These are phyloP conservation scores for Caenorhabditis latens DNA, from an alignment of 1,140 invertebrate genomes.

Conservation along the genomic window DNA sequence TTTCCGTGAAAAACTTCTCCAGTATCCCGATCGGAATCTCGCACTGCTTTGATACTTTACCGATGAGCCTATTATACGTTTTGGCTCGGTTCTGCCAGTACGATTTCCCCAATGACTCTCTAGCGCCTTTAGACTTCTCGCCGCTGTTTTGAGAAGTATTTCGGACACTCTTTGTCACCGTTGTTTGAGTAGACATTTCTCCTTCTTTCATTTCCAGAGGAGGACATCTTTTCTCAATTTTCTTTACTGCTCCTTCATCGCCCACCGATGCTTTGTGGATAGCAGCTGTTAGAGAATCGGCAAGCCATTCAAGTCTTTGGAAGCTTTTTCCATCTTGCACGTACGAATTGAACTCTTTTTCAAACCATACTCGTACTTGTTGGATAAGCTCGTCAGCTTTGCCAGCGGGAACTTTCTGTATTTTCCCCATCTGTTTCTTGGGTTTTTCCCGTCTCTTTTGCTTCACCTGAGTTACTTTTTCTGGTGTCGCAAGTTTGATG, in stretches of 20 bases:
- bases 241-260: background rate
- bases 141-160: background rate
- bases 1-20: background rate
- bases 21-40: background rate
- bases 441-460: background rate
- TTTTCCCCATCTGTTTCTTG: background rate
- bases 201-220: background rate
- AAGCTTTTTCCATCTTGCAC: background rate
- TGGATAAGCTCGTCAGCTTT: background rate
- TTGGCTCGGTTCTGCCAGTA: background rate
- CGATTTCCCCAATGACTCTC: background rate
- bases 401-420: background rate
- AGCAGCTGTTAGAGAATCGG: background rate
- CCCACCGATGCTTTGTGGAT: background rate
- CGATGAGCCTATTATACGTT: background rate
- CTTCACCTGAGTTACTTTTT: background rate
- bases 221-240: background rate
- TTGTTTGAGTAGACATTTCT: background rate
- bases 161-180: background rate
- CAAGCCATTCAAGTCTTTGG: background rate
- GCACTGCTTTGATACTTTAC: background rate
- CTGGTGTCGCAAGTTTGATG: background rate
- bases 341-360: background rate
- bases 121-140: background rate
- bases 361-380: background rate